Evolutionary conservation across 1,140 invertebrate species (phyloP).

Genomic region (Hermetia illucens): DNA sequence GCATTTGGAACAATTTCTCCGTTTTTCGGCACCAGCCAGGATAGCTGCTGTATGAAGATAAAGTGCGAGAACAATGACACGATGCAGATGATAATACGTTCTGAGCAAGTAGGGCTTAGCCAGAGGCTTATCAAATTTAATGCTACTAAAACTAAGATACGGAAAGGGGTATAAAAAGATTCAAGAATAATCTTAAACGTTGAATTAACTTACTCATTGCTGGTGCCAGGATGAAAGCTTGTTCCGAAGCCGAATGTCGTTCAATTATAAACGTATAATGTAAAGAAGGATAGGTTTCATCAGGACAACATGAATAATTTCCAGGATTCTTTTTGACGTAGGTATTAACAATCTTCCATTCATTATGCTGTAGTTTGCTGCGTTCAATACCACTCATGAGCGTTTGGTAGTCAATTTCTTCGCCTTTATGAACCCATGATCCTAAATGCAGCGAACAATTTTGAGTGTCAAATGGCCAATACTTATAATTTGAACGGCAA

Average conservation of each 20-base stretch:
- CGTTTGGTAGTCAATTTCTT: constrained; percentile 38
- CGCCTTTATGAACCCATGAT: constrained; percentile 42
- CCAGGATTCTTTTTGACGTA: constrained; percentile 16
- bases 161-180: constrained; percentile 5
- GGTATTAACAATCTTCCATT: constrained; percentile 18
- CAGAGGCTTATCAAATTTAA: constrained; percentile 33
- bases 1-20: constrained; percentile 14
- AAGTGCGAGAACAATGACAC: constrained; percentile 35
- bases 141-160: constrained; percentile 29
- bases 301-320: constrained; percentile 30
- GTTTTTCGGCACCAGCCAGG: constrained; percentile 29
- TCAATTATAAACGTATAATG: constrained; percentile 30
- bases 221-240: constrained; percentile 30
- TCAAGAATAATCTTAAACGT: constrained; percentile 2
- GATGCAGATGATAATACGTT: constrained; percentile 30
- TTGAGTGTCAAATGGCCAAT: constrained; percentile 39
- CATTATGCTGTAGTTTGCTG: constrained; percentile 19
- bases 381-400: constrained; percentile 13
- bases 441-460: constrained; percentile 36
- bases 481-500: constrained; percentile 31
- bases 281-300: constrained; percentile 33
- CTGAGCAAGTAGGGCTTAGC: constrained; percentile 29
- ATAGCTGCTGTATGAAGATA: constrained; percentile 28
- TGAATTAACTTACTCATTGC: constrained; percentile 29
- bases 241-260: constrained; percentile 26